Conservation (phyloP, 2,888 invertebrate species). For the Pharmacophagus antenor region DNA sequence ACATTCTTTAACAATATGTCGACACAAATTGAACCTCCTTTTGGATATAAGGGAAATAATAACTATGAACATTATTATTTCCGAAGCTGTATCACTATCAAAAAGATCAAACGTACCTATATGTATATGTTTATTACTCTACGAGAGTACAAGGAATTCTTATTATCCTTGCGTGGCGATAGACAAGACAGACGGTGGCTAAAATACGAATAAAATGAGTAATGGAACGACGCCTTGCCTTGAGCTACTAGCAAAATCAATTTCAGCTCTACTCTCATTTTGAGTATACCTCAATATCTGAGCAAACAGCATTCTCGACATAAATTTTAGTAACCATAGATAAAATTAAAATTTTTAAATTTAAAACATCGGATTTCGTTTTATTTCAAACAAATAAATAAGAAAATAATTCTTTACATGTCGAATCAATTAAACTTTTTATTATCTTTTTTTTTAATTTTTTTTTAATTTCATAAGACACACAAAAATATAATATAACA, state of each 20-base stretch:
- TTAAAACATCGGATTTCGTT: too few species aligned
- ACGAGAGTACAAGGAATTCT: slow-evolving; percentile 36
- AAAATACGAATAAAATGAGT: slow-evolving; percentile 51
- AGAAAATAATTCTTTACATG: background rate
- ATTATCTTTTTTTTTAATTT: too few species aligned
- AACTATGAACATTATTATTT: slow-evolving; percentile 26
- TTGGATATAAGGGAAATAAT: slow-evolving; percentile 28
- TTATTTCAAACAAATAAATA: too few species aligned
- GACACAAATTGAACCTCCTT: slow-evolving; percentile 26
- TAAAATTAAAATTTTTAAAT: background rate
- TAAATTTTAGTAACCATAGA: slow-evolving; percentile 32
- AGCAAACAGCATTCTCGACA: slow-evolving; percentile 40
- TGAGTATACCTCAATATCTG: slow-evolving; percentile 50
- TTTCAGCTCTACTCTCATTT: slow-evolving; percentile 58
- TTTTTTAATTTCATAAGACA: too few species aligned
- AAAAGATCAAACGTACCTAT: slow-evolving; percentile 38
- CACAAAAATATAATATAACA: too few species aligned
- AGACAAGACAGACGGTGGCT: slow-evolving; percentile 39
- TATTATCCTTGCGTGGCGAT: slow-evolving; percentile 37
- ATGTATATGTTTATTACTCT: slow-evolving; percentile 39
- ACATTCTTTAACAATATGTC: slow-evolving; percentile 28
- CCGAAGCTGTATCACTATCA: slow-evolving; percentile 35
- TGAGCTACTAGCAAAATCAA: slow-evolving; percentile 59
- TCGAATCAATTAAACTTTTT: too few species aligned
- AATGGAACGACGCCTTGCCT: slow-evolving; percentile 51